phyloP scores from a whole-genome alignment of 2,113 vertebrate species.

The Salvelinus sp. region DNA sequence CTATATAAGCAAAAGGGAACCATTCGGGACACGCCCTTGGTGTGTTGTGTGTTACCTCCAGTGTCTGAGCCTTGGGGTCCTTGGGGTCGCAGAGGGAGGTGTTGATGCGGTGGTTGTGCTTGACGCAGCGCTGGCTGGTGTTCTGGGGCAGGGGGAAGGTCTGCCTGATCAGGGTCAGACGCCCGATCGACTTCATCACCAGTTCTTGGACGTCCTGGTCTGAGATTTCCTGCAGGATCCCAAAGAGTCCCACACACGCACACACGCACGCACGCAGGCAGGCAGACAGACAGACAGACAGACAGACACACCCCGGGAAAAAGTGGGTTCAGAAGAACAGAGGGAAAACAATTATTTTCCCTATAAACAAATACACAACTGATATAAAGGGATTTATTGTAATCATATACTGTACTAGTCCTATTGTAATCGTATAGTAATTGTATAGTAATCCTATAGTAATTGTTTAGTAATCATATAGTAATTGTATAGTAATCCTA shows the following conservation, averaged over 20 bases:
- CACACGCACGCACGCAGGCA: background rate
- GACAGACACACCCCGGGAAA: too few relatives aligned
- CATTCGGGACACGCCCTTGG: background rate
- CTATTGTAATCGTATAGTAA: too few relatives aligned
- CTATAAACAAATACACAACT: too few relatives aligned
- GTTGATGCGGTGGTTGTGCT: slow-evolving; percentile 96
- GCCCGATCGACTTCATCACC: slow-evolving; percentile 95
- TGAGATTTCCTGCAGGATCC: slow-evolving; percentile 83
- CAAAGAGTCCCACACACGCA: background rate
- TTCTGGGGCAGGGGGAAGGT: slow-evolving; percentile 95
- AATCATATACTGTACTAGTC: too few relatives aligned
- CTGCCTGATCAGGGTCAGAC: slow-evolving; percentile 93
- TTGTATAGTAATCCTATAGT: too few relatives aligned
- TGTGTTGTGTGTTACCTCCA: slow-evolving; percentile 81
- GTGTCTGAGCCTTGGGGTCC: slow-evolving; percentile 88
- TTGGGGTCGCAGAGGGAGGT: slow-evolving; percentile 94
- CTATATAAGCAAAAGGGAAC: too few relatives aligned
- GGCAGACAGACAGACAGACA: too few relatives aligned
- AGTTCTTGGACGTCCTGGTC: slow-evolving; percentile 93
- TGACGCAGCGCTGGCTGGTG: slow-evolving; percentile 90
- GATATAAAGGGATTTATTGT: too few relatives aligned
- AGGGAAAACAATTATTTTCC: too few relatives aligned
- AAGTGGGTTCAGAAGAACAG: too few relatives aligned
- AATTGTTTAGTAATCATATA: too few relatives aligned
- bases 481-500: too few relatives aligned